Evolutionary conservation across 2,888 invertebrate genomes (phyloP).

Genomic region (Macrosoma leucophasiata): DNA sequence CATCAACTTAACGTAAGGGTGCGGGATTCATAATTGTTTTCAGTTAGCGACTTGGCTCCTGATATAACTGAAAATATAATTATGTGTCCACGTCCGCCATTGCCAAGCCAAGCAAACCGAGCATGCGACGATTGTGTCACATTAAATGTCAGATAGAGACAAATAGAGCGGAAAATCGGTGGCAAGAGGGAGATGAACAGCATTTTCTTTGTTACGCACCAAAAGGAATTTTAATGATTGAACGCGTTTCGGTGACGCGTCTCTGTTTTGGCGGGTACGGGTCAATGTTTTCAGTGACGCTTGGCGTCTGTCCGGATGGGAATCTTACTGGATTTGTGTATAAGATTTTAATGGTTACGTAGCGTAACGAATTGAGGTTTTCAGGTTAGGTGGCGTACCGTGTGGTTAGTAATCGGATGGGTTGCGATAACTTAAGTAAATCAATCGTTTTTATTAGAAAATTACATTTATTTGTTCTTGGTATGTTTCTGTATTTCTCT

Average conservation of each 20-base stretch:
- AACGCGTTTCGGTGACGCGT: conserved; percentile 29
- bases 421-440: too few relatives aligned
- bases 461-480: too few relatives aligned
- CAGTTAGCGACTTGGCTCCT: conserved; percentile 25
- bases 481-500: too few relatives aligned
- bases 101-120: conserved; percentile 58
- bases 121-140: conserved; percentile 68
- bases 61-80: conserved; percentile 32
- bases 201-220: conserved; percentile 48
- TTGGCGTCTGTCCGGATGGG: too few relatives aligned
- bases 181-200: conserved; percentile 60
- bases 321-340: too few relatives aligned
- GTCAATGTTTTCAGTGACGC: too few relatives aligned
- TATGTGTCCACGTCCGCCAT: conserved; percentile 26
- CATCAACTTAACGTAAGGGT: too few relatives aligned
- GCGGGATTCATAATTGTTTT: conserved; percentile 20
- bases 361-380: too few relatives aligned
- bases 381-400: too few relatives aligned
- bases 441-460: too few relatives aligned
- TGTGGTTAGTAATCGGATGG: too few relatives aligned
- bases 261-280: conserved; percentile 12
- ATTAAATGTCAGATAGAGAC: conserved; percentile 69
- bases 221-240: conserved; percentile 67
- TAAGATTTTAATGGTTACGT: too few relatives aligned
- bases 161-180: conserved; percentile 71